Percentiles rank a stretch among this genome's conserved stretches.
These are phyloP conservation scores for Sebastes dallii DNA, from an alignment of 2,797 vertebrate species.

Conservation along the genomic window DNA sequence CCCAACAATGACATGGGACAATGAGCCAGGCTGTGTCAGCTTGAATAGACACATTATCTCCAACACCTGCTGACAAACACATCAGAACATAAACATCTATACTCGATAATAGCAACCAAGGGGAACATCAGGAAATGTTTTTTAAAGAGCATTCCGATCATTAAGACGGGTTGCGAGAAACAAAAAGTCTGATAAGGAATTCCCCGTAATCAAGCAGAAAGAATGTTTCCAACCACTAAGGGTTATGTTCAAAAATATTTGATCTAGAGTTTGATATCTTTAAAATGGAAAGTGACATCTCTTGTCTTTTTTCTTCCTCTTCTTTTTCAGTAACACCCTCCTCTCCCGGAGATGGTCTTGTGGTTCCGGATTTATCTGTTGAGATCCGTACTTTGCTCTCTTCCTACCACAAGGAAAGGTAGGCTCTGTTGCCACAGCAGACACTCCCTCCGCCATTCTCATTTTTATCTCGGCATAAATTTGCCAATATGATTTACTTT, in stretches of 20 bases:
- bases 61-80: slow-evolving; percentile 25
- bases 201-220: background rate
- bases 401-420: slow-evolving; percentile 71
- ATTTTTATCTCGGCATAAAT: background rate
- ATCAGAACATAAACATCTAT: background rate
- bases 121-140: background rate
- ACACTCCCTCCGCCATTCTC: background rate
- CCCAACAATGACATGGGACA: background rate
- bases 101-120: background rate
- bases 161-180: background rate
- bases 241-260: background rate
- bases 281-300: background rate
- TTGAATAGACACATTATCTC: slow-evolving; percentile 13
- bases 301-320: background rate
- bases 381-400: slow-evolving; percentile 58
- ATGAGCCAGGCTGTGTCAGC: background rate
- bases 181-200: background rate
- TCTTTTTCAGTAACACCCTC: slow-evolving; percentile 50
- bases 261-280: background rate
- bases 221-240: background rate
- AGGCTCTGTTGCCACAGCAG: background rate
- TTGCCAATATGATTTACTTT: background rate
- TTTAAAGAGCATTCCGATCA: background rate
- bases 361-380: slow-evolving; percentile 50
- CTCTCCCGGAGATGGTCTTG: slow-evolving; percentile 17